Base-by-base conservation (phyloP, 2,797 vertebrate genomes). In the Limnodromus scolopaceus region DNA sequence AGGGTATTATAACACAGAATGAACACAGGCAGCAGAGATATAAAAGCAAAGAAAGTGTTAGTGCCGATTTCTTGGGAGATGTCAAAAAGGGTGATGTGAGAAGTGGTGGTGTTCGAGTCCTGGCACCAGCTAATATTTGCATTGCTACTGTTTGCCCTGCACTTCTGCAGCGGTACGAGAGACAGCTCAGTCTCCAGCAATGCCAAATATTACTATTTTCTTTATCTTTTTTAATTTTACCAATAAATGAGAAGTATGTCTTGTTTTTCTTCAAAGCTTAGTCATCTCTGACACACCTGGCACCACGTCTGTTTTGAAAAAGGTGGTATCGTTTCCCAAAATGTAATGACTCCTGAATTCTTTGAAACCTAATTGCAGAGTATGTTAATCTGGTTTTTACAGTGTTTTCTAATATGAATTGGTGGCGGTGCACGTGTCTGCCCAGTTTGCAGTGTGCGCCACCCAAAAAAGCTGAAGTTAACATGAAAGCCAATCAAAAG, bases 181-280 rank as follows among this genome's bases (percentile, higher is more conserved):
- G 46, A 7, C 8, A 49, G 2, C 17, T 43, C 2, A 0, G n/a
- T 30, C 77, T 41, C 48, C 48, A 74, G 63, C 77, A 46, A 32
- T 0, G 2, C 49, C 84, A 71, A 74, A 87, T 24, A 72, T 51
- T 32, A 17, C 5, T 15, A 12, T 30, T 70, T 16, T 36, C 25
- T 55, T 87, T 18, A 54, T 60, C 49, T 82, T 72, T 14, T 46
- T 23, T 8, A 43, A 28, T 88, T 84, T 81, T 84, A 78, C 55
- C 55, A n/a, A 77, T 61, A 57, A 70, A 32, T 58, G 53, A 77
- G 68, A 97, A 96, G 70, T 41, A 58, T 61, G 28, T 65, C 30
- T 85, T 65, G 82, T 55, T 96, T 97, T 97, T 97, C 95, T 95
- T 94, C 95, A 92, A 93, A 97, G 77, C 92, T 86, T 96, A 96